Evolutionary conservation across 2,797 vertebrate genomes (phyloP).

Genomic region (Muraenolepis orangiensis): DNA sequence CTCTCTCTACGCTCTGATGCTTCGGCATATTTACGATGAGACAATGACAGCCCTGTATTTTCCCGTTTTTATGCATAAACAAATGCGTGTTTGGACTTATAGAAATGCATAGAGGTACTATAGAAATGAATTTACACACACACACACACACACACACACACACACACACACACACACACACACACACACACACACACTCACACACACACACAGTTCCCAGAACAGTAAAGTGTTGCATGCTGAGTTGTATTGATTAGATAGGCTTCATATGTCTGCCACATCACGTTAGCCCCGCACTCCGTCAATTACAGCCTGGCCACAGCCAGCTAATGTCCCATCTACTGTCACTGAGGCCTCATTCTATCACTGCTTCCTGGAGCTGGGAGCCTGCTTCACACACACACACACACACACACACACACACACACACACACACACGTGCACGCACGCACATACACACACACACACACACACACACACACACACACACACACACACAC

Average conservation of each 20-base stretch:
- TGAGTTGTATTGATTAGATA: slow-evolving; percentile 59
- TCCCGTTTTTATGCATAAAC: background rate
- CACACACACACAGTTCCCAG: slow-evolving; percentile 15
- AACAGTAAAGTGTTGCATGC: slow-evolving; percentile 41
- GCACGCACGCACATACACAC: background rate
- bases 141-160: slow-evolving; percentile 20
- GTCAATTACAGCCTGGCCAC: slow-evolving; percentile 60
- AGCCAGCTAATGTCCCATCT: slow-evolving; percentile 39
- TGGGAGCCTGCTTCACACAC: background rate
- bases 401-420: slow-evolving; percentile 19
- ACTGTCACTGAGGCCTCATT: slow-evolving; percentile 53
- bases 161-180: slow-evolving; percentile 16
- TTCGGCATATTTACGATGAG: background rate
- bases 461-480: slow-evolving; percentile 5
- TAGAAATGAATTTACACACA: slow-evolving; percentile 33
- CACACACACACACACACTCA: slow-evolving; percentile 17
- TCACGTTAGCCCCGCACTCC: slow-evolving; percentile 59
- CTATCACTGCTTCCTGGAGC: slow-evolving; percentile 41
- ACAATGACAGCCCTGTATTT: background rate
- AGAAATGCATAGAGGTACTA: slow-evolving; percentile 38
- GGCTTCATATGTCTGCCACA: slow-evolving; percentile 69
- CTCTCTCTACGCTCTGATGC: background rate
- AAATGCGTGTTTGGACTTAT: background rate
- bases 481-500: slow-evolving; percentile 25
- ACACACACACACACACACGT: slow-evolving; percentile 13